phyloP scores from a whole-genome alignment of 2,113 vertebrate genomes.

The Albula goreensis region DNA sequence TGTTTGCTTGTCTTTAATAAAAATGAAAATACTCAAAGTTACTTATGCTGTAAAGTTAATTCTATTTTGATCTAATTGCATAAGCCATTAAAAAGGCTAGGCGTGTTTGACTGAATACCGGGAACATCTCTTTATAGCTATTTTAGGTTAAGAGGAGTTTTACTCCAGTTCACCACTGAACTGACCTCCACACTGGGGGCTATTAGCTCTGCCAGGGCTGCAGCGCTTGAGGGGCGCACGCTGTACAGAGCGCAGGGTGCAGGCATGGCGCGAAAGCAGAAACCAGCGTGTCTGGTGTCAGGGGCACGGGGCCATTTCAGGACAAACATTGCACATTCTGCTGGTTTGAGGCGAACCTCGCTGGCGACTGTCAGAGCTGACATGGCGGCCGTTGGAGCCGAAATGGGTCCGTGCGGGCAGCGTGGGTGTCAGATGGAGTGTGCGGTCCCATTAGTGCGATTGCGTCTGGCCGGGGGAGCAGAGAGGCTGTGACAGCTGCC shows the following conservation, averaged over 20 bases:
- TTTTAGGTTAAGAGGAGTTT: too few species aligned
- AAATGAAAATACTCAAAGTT: too few species aligned
- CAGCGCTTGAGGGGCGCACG: background rate
- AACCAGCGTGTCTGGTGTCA: background rate
- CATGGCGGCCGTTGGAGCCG: background rate
- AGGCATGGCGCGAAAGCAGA: background rate
- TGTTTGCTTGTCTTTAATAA: too few species aligned
- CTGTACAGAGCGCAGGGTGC: background rate
- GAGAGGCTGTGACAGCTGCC: slow-evolving; percentile 1
- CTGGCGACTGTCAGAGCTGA: background rate
- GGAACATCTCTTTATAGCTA: too few species aligned
- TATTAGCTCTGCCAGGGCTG: background rate
- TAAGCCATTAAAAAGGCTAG: too few species aligned
- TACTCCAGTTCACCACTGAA: background rate
- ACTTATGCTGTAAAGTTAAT: too few species aligned
- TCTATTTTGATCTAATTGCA: too few species aligned
- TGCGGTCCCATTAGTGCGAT: background rate
- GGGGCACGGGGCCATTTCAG: background rate
- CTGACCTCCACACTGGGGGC: background rate
- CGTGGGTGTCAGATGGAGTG: background rate
- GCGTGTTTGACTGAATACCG: too few species aligned
- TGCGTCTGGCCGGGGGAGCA: background rate
- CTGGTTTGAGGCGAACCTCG: background rate
- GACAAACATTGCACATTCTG: background rate
- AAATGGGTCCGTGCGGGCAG: background rate